These are phyloP conservation scores for Netelia fuscicornis DNA, from an alignment of 2,888 invertebrate species.

Conservation along the genomic window DNA sequence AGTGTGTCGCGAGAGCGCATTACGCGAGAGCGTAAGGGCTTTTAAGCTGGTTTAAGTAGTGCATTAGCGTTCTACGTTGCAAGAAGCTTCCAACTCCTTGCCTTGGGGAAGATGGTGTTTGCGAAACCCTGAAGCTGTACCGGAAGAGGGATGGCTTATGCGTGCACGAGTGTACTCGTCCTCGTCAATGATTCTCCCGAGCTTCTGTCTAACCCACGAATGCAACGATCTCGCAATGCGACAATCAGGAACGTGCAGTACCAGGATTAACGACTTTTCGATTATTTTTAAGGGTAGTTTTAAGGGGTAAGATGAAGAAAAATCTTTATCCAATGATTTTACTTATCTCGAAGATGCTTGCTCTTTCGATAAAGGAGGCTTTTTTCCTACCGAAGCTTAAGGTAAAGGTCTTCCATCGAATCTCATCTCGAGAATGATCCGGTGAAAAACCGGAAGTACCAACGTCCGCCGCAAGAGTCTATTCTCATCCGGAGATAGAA, in stretches of 20 bases:
- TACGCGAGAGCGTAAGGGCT: slow-evolving; percentile 55
- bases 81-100: slow-evolving; percentile 52
- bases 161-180: neutral
- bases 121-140: slow-evolving; percentile 42
- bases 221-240: neutral
- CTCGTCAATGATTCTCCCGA: slow-evolving; percentile 10
- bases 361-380: neutral
- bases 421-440: neutral
- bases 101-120: slow-evolving; percentile 46
- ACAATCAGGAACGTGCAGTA: no score
- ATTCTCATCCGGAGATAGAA: slow-evolving; percentile 60
- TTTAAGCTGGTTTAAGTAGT: slow-evolving; percentile 70
- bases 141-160: slow-evolving; percentile 9
- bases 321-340: neutral
- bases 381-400: neutral
- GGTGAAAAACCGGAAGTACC: neutral
- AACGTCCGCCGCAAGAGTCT: slow-evolving; percentile 13
- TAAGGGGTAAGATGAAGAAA: neutral
- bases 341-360: neutral
- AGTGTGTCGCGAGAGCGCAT: slow-evolving; percentile 59
- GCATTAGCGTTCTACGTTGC: slow-evolving; percentile 66
- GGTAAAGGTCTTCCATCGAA: slow-evolving; percentile 10
- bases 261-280: no score
- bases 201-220: neutral
- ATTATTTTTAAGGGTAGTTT: no score